Evolutionary conservation across 2,888 invertebrate genomes (phyloP), one percentile per base, ranked within the genome.

Genomic region (Cylindroiulus punctatus): DNA sequence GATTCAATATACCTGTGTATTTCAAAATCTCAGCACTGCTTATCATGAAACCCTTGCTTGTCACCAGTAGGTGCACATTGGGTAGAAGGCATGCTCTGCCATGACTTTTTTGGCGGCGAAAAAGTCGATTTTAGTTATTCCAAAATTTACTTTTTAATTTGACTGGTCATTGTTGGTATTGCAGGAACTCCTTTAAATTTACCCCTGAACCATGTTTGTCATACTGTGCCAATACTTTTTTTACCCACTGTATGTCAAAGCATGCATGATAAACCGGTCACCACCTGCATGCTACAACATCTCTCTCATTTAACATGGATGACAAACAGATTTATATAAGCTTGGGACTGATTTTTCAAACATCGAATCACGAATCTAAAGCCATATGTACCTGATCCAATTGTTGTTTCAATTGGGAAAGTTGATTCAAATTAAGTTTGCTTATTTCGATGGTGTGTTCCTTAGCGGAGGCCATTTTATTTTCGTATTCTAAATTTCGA

Each of bases 321-420:
- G 10, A 65, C 2, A 65, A 32, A 8, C 4, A 76, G 17, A 30
- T 76, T 30, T 26, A 76, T 2, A 5, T 30, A 76, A 32, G 1
- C 1, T 76, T 30, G 8, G 26, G 4, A 65, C 26, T 76, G 30
- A 26, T 30, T 76, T 76, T 30, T 76, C 30, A 1, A 76, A 14
- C 17, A 76, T 40, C 22, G 42, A 83, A 83, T 12, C 83, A 22
- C 40, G 26, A 84, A 44, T 52, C 12, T 19, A 47, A 10, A 10
- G 0, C 19, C 44, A 42, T 8, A 44, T n/a, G 42, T 90, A 96
- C 96, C 92, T 96, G 95, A 91, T 97, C 97, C 88, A 97, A 92
- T 92, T 97, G 96, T 90, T 96, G 95, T 91, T 96, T 96, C 86
- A 97, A 92, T 90, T 95, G 94, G 88, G 95, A 94, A 90, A 98